These are phyloP conservation scores for Bembecia ichneumoniformis DNA, from an alignment of 2,888 invertebrate species.

Conservation along the genomic window DNA sequence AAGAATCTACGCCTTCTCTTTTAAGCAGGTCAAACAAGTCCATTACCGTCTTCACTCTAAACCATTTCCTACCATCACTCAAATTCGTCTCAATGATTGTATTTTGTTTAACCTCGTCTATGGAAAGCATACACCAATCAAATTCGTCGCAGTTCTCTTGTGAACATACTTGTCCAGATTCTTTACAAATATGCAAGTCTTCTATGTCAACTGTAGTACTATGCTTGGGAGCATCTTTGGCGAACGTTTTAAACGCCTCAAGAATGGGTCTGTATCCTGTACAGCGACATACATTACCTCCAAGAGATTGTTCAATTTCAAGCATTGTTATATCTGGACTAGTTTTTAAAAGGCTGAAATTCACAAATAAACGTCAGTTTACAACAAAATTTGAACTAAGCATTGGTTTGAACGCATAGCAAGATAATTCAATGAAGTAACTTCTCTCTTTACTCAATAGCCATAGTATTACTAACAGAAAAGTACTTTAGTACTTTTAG, in stretches of 20 bases:
- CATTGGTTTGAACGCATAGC: too few species aligned
- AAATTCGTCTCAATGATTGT: slow-evolving; percentile 39
- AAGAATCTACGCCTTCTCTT: slow-evolving; percentile 47
- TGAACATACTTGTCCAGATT: slow-evolving; percentile 13
- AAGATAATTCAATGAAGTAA: too few species aligned
- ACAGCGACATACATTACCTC: slow-evolving; percentile 84
- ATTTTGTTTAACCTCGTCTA: slow-evolving; percentile 15
- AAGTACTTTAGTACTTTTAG: too few species aligned
- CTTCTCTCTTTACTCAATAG: too few species aligned
- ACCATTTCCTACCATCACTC: slow-evolving; percentile 57
- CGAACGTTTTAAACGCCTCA: slow-evolving; percentile 82
- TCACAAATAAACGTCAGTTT: too few species aligned
- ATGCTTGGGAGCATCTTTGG: slow-evolving; percentile 65
- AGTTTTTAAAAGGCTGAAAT: slow-evolving; percentile 21
- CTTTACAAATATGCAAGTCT: slow-evolving; percentile 22
- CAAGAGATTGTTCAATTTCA: slow-evolving; percentile 81
- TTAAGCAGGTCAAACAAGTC: slow-evolving; percentile 69
- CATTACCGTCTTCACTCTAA: slow-evolving; percentile 59
- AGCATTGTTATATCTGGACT: slow-evolving; percentile 65
- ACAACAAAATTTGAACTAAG: too few species aligned
- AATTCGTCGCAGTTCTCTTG: slow-evolving; percentile 9
- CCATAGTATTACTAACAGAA: too few species aligned
- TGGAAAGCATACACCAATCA: slow-evolving; percentile 30
- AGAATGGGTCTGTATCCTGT: slow-evolving; percentile 85
- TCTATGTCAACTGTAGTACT: slow-evolving; percentile 51